Percentiles rank a stretch among this genome's conserved stretches.
Conservation (phyloP, 2,888 invertebrate genomes). For the Tachystola acroxantha region DNA sequence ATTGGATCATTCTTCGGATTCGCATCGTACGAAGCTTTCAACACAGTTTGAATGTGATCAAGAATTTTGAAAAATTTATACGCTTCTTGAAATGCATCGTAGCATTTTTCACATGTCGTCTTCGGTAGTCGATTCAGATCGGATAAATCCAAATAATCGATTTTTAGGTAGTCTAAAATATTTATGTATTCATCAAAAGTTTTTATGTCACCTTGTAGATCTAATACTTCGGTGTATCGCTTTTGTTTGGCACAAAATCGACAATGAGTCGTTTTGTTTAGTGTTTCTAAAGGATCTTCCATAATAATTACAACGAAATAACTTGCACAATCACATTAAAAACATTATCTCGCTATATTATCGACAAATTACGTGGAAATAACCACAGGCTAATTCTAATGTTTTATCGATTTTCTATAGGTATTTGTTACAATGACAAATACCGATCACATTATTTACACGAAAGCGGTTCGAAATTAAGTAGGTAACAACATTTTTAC, state of each 20-base stretch:
- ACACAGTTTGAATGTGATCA: conserved; percentile 9
- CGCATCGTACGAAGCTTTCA: conserved; percentile 2
- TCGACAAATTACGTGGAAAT: too few species aligned
- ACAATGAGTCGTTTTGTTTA: conserved; percentile 5
- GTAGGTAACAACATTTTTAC: too few species aligned
- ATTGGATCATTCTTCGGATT: neutral
- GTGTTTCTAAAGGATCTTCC: neutral
- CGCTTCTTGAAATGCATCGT: conserved; percentile 10
- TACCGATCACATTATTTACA: too few species aligned
- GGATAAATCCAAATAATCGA: conserved; percentile 13
- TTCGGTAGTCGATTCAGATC: conserved; percentile 13
- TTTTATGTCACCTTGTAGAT: conserved; percentile 6
- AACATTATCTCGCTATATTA: too few species aligned
- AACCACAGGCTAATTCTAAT: too few species aligned
- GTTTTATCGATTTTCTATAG: too few species aligned
- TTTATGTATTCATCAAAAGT: conserved; percentile 7
- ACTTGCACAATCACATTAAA: too few species aligned
- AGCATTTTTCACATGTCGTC: conserved; percentile 15
- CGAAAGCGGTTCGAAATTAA: too few species aligned
- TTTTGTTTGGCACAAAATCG: conserved; percentile 13
- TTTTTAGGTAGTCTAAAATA: conserved; percentile 11
- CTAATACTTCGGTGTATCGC: conserved; percentile 1
- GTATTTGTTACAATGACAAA: too few species aligned
- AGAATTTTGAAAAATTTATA: conserved; percentile 16
- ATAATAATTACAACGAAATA: neutral